Evolutionary conservation across 2,797 vertebrate genomes (phyloP).

Genomic region (Syngnathus rostellatus): DNA sequence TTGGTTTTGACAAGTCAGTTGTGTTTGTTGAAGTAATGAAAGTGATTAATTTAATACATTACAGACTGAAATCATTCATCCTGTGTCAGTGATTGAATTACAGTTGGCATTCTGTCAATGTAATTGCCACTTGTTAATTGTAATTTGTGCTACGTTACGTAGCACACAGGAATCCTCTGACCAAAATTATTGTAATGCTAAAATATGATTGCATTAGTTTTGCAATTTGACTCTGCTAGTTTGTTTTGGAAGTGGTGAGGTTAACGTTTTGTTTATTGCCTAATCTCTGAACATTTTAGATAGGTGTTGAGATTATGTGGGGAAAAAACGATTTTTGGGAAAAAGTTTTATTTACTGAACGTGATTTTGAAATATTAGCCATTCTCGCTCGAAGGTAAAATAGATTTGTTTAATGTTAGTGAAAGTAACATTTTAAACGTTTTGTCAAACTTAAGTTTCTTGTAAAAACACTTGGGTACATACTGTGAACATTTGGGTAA

Average conservation of each 20-base stretch:
- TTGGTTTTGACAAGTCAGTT: conserved; percentile 67
- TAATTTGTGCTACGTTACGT: no score
- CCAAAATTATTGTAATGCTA: not conserved
- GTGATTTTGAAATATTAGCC: not conserved
- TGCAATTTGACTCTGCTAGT: not conserved
- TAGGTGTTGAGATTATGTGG: not conserved
- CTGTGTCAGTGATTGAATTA: conserved; percentile 11
- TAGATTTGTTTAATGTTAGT: no score
- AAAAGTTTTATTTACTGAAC: not conserved
- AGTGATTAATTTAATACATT: conserved; percentile 80
- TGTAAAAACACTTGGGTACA: not conserved
- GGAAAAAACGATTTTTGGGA: not conserved
- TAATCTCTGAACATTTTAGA: not conserved
- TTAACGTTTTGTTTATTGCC: not conserved
- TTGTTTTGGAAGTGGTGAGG: not conserved
- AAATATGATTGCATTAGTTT: not conserved
- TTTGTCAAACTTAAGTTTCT: not conserved
- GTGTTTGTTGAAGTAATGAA: conserved; percentile 74
- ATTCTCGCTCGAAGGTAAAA: no score
- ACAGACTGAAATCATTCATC: conserved; percentile 59
- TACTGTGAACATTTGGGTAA: not conserved
- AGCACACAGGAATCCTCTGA: not conserved
- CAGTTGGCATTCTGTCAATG: not conserved
- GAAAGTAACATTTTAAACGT: not conserved
- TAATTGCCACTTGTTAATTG: not conserved